Percentiles rank a stretch among this genome's conserved stretches.
Conservation (phyloP, 2,797 vertebrate genomes). For the Luscinia luscinia region DNA sequence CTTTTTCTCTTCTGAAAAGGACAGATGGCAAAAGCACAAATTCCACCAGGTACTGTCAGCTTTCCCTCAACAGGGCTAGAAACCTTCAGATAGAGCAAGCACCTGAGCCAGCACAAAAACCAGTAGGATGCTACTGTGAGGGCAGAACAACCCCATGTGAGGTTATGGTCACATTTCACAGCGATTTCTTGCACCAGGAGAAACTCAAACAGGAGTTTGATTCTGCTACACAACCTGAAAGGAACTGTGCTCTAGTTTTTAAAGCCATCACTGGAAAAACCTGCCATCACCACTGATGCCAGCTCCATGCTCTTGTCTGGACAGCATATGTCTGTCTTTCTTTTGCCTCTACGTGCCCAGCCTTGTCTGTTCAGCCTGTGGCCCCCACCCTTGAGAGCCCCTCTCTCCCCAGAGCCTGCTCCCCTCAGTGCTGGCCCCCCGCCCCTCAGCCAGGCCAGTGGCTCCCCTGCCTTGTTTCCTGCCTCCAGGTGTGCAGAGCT, state of each 20-base stretch:
- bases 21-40: not conserved
- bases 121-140: not conserved
- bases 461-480: not conserved
- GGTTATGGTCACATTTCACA: not conserved
- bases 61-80: not conserved
- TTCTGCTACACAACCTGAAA: not conserved
- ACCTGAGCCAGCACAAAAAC: not conserved
- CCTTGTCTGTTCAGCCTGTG: not conserved
- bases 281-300: not conserved
- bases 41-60: not conserved
- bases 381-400: not conserved
- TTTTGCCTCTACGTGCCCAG: rapidly evolving
- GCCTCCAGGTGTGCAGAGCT: rapidly evolving
- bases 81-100: not conserved
- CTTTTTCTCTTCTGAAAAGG: not conserved
- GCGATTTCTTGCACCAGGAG: rapidly evolving
- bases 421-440: not conserved
- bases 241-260: not conserved
- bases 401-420: not conserved
- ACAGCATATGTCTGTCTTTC: not conserved
- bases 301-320: rapidly evolving
- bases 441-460: not conserved
- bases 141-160: not conserved
- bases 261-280: not conserved
- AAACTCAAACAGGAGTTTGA: not conserved